Conservation (phyloP, 2,113 vertebrate genomes). For the Trematocara variabile region DNA sequence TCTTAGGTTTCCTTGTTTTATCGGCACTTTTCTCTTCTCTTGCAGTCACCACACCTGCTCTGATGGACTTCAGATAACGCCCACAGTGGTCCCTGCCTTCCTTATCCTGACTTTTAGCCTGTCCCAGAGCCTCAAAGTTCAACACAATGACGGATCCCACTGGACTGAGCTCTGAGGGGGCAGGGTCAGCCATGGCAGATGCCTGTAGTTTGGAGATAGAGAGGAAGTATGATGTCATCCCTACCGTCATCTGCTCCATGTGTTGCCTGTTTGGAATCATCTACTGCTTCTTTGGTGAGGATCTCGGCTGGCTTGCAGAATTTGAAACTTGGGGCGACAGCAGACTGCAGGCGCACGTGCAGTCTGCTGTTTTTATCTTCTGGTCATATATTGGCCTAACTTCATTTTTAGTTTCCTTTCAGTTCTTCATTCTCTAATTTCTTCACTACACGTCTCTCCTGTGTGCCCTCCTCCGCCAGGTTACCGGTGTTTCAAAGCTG, state of each 20-base stretch:
- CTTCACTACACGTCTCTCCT: neutral
- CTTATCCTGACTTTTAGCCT: neutral
- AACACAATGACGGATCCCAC: constrained; percentile 67
- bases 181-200: constrained; percentile 41
- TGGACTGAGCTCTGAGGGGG: constrained; percentile 62
- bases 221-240: constrained; percentile 77
- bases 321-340: neutral
- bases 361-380: neutral
- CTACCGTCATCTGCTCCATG: constrained; percentile 81
- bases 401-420: neutral
- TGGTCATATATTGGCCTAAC: neutral
- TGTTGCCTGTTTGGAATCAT: constrained; percentile 86
- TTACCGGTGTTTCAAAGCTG: constrained; percentile 88
- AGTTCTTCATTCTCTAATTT: neutral
- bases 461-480: constrained; percentile 56
- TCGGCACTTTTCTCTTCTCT: neutral
- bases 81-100: neutral
- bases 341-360: neutral
- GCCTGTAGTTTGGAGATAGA: constrained; percentile 76
- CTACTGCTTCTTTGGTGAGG: constrained; percentile 89
- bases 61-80: constrained; percentile 66
- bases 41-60: constrained; percentile 16
- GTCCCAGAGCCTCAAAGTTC: neutral
- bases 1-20: neutral
- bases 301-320: neutral